Evolutionary conservation across 1,140 invertebrate genomes (phyloP).

Genomic region (Macrosteles quadrilineatus): DNA sequence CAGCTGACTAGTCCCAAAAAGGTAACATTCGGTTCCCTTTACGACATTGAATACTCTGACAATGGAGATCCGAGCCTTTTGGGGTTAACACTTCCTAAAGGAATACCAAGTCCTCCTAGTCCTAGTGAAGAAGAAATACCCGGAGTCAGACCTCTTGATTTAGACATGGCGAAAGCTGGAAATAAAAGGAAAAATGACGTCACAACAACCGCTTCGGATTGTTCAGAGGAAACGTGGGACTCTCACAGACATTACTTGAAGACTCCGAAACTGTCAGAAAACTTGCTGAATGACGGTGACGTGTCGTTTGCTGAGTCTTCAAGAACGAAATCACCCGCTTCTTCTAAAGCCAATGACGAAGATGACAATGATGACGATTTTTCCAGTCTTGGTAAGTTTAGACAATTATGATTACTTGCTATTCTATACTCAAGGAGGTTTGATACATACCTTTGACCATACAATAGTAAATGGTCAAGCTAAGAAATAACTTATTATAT

Average conservation of each 20-base stretch:
- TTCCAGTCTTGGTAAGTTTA: constrained; percentile 35
- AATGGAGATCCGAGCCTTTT: constrained; percentile 17
- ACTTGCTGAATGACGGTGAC: constrained; percentile 18
- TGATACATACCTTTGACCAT: no score
- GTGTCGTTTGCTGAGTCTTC: constrained; percentile 23
- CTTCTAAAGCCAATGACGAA: constrained; percentile 29
- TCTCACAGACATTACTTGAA: constrained; percentile 40
- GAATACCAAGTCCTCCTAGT: constrained; percentile 43
- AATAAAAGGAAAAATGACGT: constrained; percentile 7
- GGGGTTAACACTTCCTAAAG: constrained; percentile 44
- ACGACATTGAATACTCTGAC: constrained; percentile 12
- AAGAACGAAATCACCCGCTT: constrained; percentile 28
- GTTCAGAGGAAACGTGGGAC: constrained; percentile 43
- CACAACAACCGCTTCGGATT: constrained; percentile 1
- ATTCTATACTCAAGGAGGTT: no score
- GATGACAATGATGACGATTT: constrained; percentile 36
- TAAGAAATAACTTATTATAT: no score
- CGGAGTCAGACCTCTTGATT: constrained; percentile 33
- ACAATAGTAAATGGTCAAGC: no score
- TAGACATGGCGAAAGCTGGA: not conserved
- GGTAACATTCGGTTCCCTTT: constrained; percentile 9
- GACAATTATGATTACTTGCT: no score
- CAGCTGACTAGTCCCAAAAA: not conserved
- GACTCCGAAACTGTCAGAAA: constrained; percentile 32
- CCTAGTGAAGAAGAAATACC: constrained; percentile 34